A percentile compares a stretch with the other conserved stretches of the same genome.
phyloP scores from a whole-genome alignment of 2,113 vertebrate species.

The Epinephelus lanceolatus region DNA sequence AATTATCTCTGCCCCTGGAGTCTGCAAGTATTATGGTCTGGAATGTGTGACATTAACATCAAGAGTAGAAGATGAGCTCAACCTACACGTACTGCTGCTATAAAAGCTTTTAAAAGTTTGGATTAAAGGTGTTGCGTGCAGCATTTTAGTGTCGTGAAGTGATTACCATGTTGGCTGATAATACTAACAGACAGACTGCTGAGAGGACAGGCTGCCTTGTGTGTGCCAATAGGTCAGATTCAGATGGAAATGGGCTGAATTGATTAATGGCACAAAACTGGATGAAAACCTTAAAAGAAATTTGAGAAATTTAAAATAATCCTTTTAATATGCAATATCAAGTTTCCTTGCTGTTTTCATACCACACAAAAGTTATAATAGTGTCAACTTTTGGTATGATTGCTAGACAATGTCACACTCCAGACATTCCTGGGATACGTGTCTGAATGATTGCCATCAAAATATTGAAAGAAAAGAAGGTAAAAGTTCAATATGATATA shows the following conservation, averaged over 20 bases:
- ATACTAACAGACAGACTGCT: neutral
- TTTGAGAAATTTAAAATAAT: neutral
- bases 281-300: neutral
- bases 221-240: neutral
- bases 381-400: neutral
- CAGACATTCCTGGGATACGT: too few relatives aligned
- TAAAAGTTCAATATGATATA: too few relatives aligned
- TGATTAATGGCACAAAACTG: neutral
- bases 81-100: slow-evolving; percentile 4
- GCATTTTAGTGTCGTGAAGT: slow-evolving; percentile 19
- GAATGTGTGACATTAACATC: slow-evolving; percentile 72
- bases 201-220: neutral
- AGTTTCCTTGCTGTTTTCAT: neutral
- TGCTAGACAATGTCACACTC: neutral
- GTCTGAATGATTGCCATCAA: too few relatives aligned
- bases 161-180: neutral
- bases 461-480: too few relatives aligned
- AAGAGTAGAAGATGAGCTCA: slow-evolving; percentile 39
- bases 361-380: neutral
- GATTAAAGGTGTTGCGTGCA: slow-evolving; percentile 24
- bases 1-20: slow-evolving; percentile 74
- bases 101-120: slow-evolving; percentile 29
- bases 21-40: slow-evolving; percentile 65
- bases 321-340: too few relatives aligned
- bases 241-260: neutral